Base-by-base conservation (phyloP, 2,113 vertebrate species). In the Megaleporinus macrocephalus region DNA sequence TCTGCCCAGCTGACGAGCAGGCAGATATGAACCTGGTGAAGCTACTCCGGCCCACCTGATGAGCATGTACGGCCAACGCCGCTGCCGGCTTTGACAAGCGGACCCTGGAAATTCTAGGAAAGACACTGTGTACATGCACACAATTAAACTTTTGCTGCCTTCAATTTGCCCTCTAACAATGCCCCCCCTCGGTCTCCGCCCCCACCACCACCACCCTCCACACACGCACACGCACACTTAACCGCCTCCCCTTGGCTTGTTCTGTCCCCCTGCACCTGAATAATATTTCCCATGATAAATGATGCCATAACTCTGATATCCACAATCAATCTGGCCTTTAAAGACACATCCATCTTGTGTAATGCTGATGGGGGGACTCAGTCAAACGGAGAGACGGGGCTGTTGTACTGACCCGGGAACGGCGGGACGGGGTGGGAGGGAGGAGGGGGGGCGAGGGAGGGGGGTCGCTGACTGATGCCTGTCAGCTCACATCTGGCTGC, bases 291-390 rank as follows among this genome's bases (percentile, higher is more conserved):
- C 92, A 95, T 96, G 96, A 97, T 95, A 97, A 97, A 99, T 95
- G 96, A 94, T 94, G 95, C 95, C 95, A 96, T 97, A 97, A 97
- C 95, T 96, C 96, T 91, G 92, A 97, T 97, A 98, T 97, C 97
- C 95, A 95, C 97, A 97, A 99, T 99, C 96, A 98, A 97, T 99
- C 98, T 96, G 93, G 93, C 94, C 95, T 96, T 97, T 97, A 98
- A 97, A 97, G 96, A 97, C 95, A 95, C 96, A 98, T 99, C 96
- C 96, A 96, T 99, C 96, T 98, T 97, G 95, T 94, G 93, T 96
- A 96, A 97, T 95, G 97, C 96, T 96, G 96, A 97, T 96, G 95
- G 96, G 85, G 95, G 95, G 95, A 95, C 94, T 95, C 94, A 94
- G 95, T 94, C 94, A 95, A 94, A 96, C 92, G 94, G 93, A 95